Base-by-base conservation (phyloP, 2,113 vertebrate genomes). In the Varanus komodoensis region DNA sequence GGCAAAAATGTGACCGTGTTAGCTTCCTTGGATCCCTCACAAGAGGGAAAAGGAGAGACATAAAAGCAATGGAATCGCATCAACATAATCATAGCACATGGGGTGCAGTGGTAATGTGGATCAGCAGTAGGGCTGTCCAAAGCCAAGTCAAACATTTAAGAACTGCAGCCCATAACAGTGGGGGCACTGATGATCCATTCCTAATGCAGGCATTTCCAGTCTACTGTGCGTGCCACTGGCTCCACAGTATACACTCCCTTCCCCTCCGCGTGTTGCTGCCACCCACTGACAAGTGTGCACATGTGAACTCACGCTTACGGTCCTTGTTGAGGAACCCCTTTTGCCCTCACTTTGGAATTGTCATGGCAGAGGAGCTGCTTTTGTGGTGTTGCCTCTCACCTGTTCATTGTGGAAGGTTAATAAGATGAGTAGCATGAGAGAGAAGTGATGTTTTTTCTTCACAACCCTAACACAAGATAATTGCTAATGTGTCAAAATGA, bases 401-500 rank as follows among this genome's bases (percentile, higher is more conserved):
- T 77, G 80, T 78, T 87, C 38, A 21, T 78, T 68, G 57, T 64
- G 48, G 48, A 82, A 77, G 78, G 79, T 34, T 74, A 90, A 82
- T 86, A 86, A 73, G 50, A 14, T 15, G 32, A 86, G 52, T 27
- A 32, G 52, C 57, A 57, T 50, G 19, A 78, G 38, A 67, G 27
- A 5, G 90, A 48, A 4, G 29, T 23, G 82, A 57, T 68, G 9
- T 69, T 92, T 89, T 38, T 91, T 68, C 71, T 93, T 68, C 52
- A 50, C 52, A 88, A 73, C 38, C 57, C 83, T 81, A 91, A 91
- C 19, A 57, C 38, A 73, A 64, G 69, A 27, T 73, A 88, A 75
- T 75, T 88, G 87, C 78, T 90, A 92, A 89, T 0, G 3, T 83
- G 80, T 14, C 15, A 38, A 89, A 92, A 73, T 94, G 91, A 44